These are phyloP conservation scores for Vollenhovia emeryi DNA, from an alignment of 1,140 invertebrate species.

Conservation along the genomic window DNA sequence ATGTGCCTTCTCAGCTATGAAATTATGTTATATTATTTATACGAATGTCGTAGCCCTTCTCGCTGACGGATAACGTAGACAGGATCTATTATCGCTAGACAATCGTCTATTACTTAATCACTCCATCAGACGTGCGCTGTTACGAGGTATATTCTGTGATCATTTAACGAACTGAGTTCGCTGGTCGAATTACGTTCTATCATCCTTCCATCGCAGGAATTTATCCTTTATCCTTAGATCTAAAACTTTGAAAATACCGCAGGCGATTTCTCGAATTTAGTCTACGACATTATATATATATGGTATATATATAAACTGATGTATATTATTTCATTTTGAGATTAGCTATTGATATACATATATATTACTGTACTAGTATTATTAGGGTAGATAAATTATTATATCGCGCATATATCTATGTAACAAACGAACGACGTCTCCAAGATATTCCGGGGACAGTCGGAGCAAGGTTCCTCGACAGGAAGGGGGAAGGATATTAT, in stretches of 20 bases:
- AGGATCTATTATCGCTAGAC: conserved; percentile 36
- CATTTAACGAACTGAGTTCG: conserved; percentile 57
- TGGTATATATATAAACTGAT: neutral
- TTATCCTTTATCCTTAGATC: neutral
- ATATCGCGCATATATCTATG: conserved; percentile 13
- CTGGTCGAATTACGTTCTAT: conserved; percentile 62
- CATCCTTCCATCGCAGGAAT: conserved; percentile 31
- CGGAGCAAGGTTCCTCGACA: conserved; percentile 30
- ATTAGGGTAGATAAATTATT: conserved; percentile 57
- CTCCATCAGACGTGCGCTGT: conserved; percentile 55
- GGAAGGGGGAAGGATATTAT: neutral
- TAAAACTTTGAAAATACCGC: conserved; percentile 27
- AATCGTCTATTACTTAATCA: conserved; percentile 56
- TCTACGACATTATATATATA: neutral
- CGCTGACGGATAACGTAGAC: conserved; percentile 24
- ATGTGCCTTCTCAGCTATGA: conserved; percentile 8
- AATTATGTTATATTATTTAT: conserved; percentile 37
- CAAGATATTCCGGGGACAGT: conserved; percentile 24
- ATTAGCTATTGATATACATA: conserved; percentile 24
- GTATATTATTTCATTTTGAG: conserved; percentile 35
- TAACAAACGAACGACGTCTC: conserved; percentile 22
- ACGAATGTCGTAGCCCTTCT: conserved; percentile 35
- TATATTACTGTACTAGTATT: conserved; percentile 46
- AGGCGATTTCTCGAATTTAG: conserved; percentile 32
- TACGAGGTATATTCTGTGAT: conserved; percentile 65